phyloP scores from a whole-genome alignment of 2,888 invertebrate species.

The Pristionchus japonicus region DNA sequence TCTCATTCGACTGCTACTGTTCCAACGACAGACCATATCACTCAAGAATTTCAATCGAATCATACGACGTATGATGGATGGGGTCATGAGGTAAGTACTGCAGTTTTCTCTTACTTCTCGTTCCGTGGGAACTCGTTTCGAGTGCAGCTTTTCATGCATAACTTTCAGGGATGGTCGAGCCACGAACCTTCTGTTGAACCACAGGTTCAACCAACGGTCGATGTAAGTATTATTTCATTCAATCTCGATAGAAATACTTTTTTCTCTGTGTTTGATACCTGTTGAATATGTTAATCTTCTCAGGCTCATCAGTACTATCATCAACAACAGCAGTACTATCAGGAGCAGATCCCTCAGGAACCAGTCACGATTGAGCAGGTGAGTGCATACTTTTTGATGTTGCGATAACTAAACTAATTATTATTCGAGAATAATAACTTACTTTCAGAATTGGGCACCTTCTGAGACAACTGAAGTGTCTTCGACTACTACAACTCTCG shows the following conservation, averaged over 20 bases:
- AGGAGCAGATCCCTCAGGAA: constrained; percentile 17
- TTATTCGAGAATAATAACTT: neutral
- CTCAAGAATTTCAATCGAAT: constrained; percentile 39
- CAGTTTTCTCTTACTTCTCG: neutral
- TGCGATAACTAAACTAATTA: too few relatives aligned
- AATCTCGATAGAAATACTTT: neutral
- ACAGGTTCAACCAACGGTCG: neutral
- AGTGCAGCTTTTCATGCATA: neutral
- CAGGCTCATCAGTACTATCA: neutral
- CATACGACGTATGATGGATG: constrained; percentile 28
- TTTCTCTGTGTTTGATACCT: neutral
- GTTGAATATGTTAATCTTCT: neutral
- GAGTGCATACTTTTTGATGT: neutral
- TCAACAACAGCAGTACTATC: constrained; percentile 28
- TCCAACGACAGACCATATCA: neutral
- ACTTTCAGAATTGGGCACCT: neutral
- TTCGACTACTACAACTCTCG: neutral
- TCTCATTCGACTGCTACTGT: neutral
- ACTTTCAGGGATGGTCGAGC: constrained; percentile 23
- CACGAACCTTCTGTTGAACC: constrained; percentile 36
- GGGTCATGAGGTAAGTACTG: constrained; percentile 23
- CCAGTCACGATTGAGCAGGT: neutral
- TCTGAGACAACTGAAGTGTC: neutral
- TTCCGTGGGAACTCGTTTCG: neutral
- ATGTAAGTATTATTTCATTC: neutral